Conservation (phyloP, 92 coral and sea anemone species). For the Ricordea florida region DNA sequence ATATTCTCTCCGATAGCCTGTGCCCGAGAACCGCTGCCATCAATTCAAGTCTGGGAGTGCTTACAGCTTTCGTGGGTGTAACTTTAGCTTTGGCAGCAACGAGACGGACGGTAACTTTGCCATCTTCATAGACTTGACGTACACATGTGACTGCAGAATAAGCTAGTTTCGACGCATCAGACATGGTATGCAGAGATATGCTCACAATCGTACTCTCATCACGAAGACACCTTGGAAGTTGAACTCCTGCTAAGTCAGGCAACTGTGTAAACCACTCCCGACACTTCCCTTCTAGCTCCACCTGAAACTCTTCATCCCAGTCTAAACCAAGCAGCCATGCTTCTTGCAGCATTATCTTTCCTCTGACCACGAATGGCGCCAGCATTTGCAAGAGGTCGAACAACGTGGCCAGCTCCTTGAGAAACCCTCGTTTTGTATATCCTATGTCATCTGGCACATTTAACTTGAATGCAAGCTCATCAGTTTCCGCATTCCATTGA, state of each 20-base stretch:
- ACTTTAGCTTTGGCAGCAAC: slow-evolving; percentile 37
- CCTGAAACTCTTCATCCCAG: slow-evolving; percentile 49
- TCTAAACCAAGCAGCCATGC: slow-evolving; percentile 30
- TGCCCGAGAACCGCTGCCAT: slow-evolving; percentile 57
- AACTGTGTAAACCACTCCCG: slow-evolving; percentile 26
- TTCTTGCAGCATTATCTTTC: slow-evolving; percentile 44
- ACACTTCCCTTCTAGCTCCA: background rate
- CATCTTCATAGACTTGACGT: background rate
- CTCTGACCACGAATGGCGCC: slow-evolving; percentile 23
- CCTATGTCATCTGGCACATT: background rate
- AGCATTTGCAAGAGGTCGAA: slow-evolving; percentile 44
- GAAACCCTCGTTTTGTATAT: background rate
- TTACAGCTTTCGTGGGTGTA: slow-evolving; percentile 8
- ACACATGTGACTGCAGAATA: slow-evolving; percentile 51
- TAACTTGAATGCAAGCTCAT: slow-evolving; percentile 14
- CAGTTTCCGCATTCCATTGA: slow-evolving; percentile 41
- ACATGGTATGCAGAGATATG: slow-evolving; percentile 26
- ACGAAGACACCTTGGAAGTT: slow-evolving; percentile 25
- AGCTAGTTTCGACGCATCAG: slow-evolving; percentile 44
- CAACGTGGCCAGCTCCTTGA: slow-evolving; percentile 25
- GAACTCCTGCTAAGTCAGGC: background rate
- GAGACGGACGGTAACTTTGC: no score
- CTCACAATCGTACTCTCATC: background rate
- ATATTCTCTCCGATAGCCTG: no score
- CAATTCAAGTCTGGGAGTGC: no score